These are phyloP conservation scores for Aplysia californica DNA, from an alignment of 1,140 invertebrate genomes.

Conservation along the genomic window DNA sequence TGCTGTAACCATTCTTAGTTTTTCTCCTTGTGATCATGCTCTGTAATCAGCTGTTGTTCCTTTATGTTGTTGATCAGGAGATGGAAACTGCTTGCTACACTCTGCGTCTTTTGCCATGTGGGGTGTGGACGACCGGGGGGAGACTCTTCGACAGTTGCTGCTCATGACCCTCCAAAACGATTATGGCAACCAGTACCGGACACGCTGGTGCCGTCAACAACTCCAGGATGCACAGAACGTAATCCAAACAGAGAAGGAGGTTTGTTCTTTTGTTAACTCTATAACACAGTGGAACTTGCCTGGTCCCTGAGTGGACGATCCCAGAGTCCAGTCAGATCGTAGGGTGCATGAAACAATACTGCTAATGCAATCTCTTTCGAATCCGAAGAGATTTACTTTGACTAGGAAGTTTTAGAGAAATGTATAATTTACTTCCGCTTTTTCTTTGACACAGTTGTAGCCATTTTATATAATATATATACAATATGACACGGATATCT, in stretches of 20 bases:
- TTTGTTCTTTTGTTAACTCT: background rate
- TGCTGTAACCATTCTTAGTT: no score
- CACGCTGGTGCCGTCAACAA: constrained; percentile 71
- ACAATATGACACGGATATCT: no score
- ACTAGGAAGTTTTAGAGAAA: background rate
- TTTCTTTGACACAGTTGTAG: no score
- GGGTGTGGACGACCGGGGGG: constrained; percentile 85
- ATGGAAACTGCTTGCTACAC: constrained; percentile 91
- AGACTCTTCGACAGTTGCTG: constrained; percentile 82
- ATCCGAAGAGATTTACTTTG: background rate
- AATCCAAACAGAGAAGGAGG: background rate
- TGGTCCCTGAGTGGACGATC: no score
- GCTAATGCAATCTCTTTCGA: no score
- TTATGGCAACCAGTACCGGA: constrained; percentile 73
- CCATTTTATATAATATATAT: no score
- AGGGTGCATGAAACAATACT: no score
- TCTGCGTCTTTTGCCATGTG: constrained; percentile 81
- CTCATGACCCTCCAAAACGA: constrained; percentile 76
- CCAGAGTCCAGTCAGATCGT: no score
- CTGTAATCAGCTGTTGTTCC: no score
- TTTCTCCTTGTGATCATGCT: no score
- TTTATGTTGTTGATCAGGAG: no score
- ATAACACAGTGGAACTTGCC: background rate
- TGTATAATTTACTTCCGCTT: no score
- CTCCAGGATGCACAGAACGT: constrained; percentile 28